These are phyloP conservation scores for Oreochromis niloticus DNA, from an alignment of 2,113 vertebrate genomes.

Conservation along the genomic window DNA sequence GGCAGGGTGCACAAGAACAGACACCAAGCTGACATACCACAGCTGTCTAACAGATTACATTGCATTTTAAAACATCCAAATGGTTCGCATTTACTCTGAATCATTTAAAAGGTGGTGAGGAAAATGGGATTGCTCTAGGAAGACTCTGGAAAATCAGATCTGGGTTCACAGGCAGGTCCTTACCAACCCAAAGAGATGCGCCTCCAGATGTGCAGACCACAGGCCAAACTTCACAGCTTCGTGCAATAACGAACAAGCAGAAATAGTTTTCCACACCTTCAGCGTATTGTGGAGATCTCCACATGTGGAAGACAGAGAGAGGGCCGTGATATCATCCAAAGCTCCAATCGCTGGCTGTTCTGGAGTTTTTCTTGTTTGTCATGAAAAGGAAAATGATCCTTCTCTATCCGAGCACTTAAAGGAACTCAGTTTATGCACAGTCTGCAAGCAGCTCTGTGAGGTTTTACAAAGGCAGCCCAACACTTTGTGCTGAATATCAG, in stretches of 20 bases:
- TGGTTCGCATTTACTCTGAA: background rate
- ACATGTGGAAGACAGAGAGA: background rate
- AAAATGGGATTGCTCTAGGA: background rate
- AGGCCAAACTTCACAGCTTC: background rate
- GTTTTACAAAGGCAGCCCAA: background rate
- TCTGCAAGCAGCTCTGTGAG: background rate
- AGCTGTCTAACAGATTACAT: slow-evolving; percentile 40
- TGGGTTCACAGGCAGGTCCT: background rate
- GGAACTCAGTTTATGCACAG: background rate
- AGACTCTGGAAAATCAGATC: background rate
- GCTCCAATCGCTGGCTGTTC: background rate
- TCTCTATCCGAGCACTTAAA: background rate
- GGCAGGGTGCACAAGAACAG: background rate
- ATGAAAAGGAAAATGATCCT: background rate
- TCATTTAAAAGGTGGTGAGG: slow-evolving; percentile 6
- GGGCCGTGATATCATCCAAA: background rate
- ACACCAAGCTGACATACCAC: slow-evolving; percentile 12
- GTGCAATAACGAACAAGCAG: background rate
- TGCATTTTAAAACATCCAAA: background rate
- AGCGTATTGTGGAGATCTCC: background rate
- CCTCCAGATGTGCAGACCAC: slow-evolving; percentile 31
- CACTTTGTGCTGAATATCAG: background rate
- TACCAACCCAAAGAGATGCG: background rate
- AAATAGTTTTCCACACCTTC: background rate
- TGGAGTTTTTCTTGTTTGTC: background rate